A percentile compares a stretch with the other conserved stretches of the same genome.
phyloP scores from a whole-genome alignment of 2,888 invertebrate genomes.

The Diachrysia chrysitis region DNA sequence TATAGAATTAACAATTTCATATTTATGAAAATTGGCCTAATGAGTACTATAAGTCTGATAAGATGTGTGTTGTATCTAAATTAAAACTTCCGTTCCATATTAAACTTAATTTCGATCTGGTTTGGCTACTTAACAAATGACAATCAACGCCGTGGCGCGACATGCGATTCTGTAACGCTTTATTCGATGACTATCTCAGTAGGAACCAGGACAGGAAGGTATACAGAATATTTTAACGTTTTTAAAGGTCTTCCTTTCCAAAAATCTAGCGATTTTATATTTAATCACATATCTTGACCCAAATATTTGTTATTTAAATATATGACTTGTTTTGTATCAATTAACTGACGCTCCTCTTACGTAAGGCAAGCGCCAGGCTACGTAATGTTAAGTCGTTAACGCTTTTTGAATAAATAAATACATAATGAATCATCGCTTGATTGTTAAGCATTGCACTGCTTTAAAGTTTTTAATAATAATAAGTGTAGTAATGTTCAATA shows the following conservation, averaged over 20 bases:
- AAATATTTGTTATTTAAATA: slow-evolving; percentile 37
- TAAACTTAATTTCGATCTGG: slow-evolving; percentile 19
- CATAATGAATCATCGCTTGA: slow-evolving; percentile 70
- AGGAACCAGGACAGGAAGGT: slow-evolving; percentile 36
- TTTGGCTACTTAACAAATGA: slow-evolving; percentile 24
- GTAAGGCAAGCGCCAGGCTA: slow-evolving; percentile 30
- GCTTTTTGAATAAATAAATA: slow-evolving; percentile 51
- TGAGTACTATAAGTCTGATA: slow-evolving; percentile 48
- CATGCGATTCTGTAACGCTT: slow-evolving; percentile 12
- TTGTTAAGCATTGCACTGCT: slow-evolving; percentile 80
- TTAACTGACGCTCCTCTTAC: slow-evolving; percentile 33
- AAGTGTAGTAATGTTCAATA: slow-evolving; percentile 74
- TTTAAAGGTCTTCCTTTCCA: slow-evolving; percentile 20
- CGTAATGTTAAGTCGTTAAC: slow-evolving; percentile 48
- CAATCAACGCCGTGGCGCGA: slow-evolving; percentile 50
- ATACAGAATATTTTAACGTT: slow-evolving; percentile 10
- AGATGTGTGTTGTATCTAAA: slow-evolving; percentile 24
- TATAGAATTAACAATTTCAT: slow-evolving; percentile 32
- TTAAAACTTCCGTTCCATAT: slow-evolving; percentile 21
- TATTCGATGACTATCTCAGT: slow-evolving; percentile 33
- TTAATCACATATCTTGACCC: slow-evolving; percentile 32
- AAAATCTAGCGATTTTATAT: slow-evolving; percentile 30
- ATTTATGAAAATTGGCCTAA: slow-evolving; percentile 54
- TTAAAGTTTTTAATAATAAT: slow-evolving; percentile 73
- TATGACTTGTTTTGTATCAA: slow-evolving; percentile 35